These are phyloP conservation scores for Drosophila navojoa DNA, from an alignment of 1,140 invertebrate genomes.

Conservation along the genomic window DNA sequence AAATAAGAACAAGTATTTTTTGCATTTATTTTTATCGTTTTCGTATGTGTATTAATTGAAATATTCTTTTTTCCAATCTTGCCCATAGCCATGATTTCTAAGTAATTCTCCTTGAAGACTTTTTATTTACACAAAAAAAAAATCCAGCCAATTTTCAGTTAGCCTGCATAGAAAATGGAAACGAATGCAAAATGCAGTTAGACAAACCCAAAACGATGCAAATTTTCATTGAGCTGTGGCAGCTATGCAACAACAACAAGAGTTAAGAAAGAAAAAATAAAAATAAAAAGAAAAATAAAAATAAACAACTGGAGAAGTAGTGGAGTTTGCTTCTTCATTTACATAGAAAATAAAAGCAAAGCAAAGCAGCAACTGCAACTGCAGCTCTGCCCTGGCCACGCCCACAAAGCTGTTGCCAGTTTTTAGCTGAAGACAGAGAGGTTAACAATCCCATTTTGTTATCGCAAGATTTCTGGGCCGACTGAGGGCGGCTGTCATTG, in stretches of 20 bases:
- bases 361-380: too few relatives aligned
- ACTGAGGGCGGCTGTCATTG: conserved; percentile 29
- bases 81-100: too few relatives aligned
- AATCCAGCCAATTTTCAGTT: neutral
- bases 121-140: too few relatives aligned
- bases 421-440: neutral
- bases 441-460: neutral
- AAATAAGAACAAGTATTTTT: too few relatives aligned
- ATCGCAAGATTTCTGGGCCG: conserved; percentile 27
- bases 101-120: too few relatives aligned
- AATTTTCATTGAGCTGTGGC: conserved; percentile 17
- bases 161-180: neutral
- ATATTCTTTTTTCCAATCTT: too few relatives aligned
- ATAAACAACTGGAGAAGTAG: too few relatives aligned
- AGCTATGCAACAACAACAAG: conserved; percentile 56
- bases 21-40: too few relatives aligned
- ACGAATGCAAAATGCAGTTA: conserved; percentile 38
- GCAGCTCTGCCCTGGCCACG: conserved; percentile 1
- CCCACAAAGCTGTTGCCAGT: conserved; percentile 20
- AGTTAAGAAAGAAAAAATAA: conserved; percentile 13
- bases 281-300: too few relatives aligned
- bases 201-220: conserved; percentile 32
- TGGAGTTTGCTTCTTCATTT: too few relatives aligned
- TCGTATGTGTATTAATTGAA: too few relatives aligned
- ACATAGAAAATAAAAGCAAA: too few relatives aligned